phyloP scores from a whole-genome alignment of 2,113 vertebrate genomes.

The Eurypyga helias region DNA sequence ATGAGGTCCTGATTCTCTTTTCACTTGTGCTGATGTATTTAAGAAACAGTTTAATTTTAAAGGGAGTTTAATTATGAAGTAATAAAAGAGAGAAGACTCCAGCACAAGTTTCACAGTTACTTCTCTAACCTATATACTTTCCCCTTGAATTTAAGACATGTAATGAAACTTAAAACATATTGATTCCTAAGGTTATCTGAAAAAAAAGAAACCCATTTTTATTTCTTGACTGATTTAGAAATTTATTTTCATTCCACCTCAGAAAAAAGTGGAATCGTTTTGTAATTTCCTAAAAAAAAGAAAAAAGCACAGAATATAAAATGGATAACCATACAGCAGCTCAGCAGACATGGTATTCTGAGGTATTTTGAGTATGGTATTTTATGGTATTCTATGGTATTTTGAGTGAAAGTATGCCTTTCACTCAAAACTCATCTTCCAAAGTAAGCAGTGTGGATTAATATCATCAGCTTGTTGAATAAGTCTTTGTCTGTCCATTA shows the following conservation, averaged over 20 bases:
- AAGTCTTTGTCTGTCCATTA: background rate
- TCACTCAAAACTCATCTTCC: background rate
- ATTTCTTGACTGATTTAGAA: background rate
- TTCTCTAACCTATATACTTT: background rate
- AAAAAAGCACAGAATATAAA: background rate
- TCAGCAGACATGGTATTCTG: background rate
- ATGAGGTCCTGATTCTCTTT: background rate
- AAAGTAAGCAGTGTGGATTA: background rate
- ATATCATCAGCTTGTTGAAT: background rate
- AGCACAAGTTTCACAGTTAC: background rate
- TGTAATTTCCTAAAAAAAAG: background rate
- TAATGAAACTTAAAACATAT: background rate
- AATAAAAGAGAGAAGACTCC: background rate
- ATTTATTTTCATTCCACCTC: background rate
- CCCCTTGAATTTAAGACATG: background rate
- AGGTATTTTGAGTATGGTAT: background rate
- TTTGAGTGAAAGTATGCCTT: background rate
- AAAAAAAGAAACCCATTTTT: background rate
- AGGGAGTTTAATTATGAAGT: background rate
- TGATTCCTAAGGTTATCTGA: background rate
- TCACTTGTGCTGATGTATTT: background rate
- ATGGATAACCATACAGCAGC: background rate
- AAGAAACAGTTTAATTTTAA: conserved; percentile 1
- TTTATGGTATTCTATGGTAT: background rate
- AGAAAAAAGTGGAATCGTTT: background rate